Evolutionary conservation across 2,113 vertebrate species (phyloP), one percentile per base, ranked within the genome.

Genomic region (Polyodon spathula): DNA sequence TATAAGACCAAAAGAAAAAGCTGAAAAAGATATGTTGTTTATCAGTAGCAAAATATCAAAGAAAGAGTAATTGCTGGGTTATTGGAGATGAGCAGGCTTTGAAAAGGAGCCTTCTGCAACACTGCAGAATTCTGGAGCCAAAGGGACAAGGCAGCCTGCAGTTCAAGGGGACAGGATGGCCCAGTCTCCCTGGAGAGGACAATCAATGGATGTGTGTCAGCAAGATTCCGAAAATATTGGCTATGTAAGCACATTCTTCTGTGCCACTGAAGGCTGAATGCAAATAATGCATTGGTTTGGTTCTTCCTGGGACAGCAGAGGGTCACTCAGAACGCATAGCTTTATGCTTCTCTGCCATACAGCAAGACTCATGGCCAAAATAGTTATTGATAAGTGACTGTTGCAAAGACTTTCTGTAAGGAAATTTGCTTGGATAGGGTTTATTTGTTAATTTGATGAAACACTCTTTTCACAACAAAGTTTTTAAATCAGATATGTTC

Each of bases 131-230:
- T 46, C 37, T 10, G 68, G 2, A 66, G 40, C 70, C 15, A 37
- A 69, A 54, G 56, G 74, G 66, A 72, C 52, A 71, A 68, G 58
- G 56, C 42, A 70, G 55, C 38, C 38, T 59, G 54, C 60, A 71
- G 64, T 64, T 76, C 63, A 74, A 72, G 57, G 59, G 66, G 16
- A 71, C 58, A 46, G n/a, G 5, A 66, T 41, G 37, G 56, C 68
- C 78, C 43, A 40, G 61, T 69, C 42, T 65, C 59, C 79, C 61
- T 55, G 71, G 3, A 71, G 60, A 51, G 75, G 72, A 48, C 1
- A 67, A 75, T 80, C 69, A 73, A 73, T 74, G 64, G 59, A 61
- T 40, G 58, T 71, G 60, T 70, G 61, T 79, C 73, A 84, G 66
- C 74, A 78, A 59, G 71, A 59, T 67, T 66, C 72, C 73, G 67